Evolutionary conservation across 2,797 vertebrate species (phyloP), one percentile per base, ranked within the genome.

Genomic region (Rhincodon typus): DNA sequence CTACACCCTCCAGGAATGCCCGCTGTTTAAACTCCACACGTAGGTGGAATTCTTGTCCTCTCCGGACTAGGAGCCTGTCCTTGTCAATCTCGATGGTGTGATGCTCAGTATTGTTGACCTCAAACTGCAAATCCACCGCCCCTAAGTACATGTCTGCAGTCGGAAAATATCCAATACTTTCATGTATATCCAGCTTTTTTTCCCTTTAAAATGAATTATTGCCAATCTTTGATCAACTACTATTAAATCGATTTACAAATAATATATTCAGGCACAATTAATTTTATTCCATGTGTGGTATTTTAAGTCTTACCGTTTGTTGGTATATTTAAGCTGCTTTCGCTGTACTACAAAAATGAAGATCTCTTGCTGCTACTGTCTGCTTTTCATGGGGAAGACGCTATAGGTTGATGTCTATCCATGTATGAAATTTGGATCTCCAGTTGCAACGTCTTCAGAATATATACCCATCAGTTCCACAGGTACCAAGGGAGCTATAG

Each of bases 31-130:
- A 96, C 95, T 97, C 97, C 96, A 98, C 17, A 0, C 96, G 96
- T 15, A 98, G 96, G 95, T 96, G 97, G 97, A 98, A 98, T 1
- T 97, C 96, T 27, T 98, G 98, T 87, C 98, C 98, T 95, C 98
- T 96, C 93, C 98, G 98, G 3, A 98, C 97, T 25, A 98, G 97
- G 96, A 98, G 96, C 15, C 97, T 97, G 95, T 97, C 96, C 13
- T 50, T 72, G 84, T 97, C 97, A 1, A 98, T 97, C 96, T 98
- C 98, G 69, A 96, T 97, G 34, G 98, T 98, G 93, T 96, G 97
- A 96, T 98, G 98, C 69, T 96, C 96, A 72, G 79, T 96, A 96
- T 98, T 98, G 96, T 98, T 98, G 21, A 97, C 96, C 90, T 91
- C 95, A 95, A 97, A 97, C 94, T 97, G 97, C 95, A 97, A 96